These are phyloP conservation scores for Odontomachus brunneus DNA, from an alignment of 1,140 invertebrate genomes.

Conservation along the genomic window DNA sequence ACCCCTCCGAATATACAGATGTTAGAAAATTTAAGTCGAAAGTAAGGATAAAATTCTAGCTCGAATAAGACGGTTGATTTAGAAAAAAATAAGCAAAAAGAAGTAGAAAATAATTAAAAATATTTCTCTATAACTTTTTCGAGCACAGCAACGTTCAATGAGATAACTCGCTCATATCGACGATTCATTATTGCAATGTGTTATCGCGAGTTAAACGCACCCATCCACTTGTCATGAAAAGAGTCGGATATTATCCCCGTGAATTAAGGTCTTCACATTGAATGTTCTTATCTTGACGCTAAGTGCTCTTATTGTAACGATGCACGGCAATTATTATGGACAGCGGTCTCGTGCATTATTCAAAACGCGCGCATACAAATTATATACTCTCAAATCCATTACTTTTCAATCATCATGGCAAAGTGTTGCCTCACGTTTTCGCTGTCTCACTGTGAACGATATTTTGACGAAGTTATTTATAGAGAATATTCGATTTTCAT, in stretches of 20 bases:
- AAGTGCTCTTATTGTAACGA: conserved; percentile 64
- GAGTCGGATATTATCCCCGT: not conserved
- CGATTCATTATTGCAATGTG: not conserved
- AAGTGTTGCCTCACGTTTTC: not conserved
- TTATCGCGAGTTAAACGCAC: conserved; percentile 17
- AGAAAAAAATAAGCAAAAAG: too few species aligned
- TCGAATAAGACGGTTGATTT: too few species aligned
- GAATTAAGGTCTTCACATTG: conserved; percentile 20
- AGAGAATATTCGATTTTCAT: not conserved
- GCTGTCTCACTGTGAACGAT: not conserved
- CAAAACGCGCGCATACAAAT: conserved; percentile 38
- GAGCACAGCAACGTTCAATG: not conserved
- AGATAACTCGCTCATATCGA: not conserved
- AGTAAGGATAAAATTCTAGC: too few species aligned
- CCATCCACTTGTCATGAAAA: not conserved
- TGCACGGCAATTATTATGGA: conserved; percentile 64
- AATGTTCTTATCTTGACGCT: conserved; percentile 39
- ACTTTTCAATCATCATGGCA: conserved; percentile 24
- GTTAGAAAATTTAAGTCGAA: too few species aligned
- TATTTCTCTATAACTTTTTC: too few species aligned
- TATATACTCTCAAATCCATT: conserved; percentile 12
- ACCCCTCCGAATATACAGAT: too few species aligned
- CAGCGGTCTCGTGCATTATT: conserved; percentile 59
- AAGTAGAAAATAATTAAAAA: too few species aligned
- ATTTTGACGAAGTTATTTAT: not conserved